Base-by-base conservation (phyloP, 2,113 vertebrate genomes). In the Amblyornis subalaris region DNA sequence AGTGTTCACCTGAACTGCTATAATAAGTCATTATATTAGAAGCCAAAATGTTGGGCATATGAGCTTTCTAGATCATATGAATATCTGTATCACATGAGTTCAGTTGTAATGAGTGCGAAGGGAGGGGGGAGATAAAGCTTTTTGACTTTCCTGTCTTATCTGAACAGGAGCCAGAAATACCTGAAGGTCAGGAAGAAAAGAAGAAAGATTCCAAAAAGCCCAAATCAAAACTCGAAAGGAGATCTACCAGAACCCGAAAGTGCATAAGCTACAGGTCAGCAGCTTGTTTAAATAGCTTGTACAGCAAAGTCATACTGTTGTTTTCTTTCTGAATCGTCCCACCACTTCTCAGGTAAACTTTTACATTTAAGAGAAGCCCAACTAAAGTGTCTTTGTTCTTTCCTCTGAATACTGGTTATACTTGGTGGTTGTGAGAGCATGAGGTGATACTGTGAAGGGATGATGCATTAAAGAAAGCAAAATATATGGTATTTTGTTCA, bases 261-360 rank as follows among this genome's bases (percentile, higher is more conserved):
- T 98, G 98, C 95, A 99, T 99, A 97, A 99, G 99, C 97, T 99
- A 99, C 97, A 99, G 99, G 99, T 99, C 96, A 91, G 94, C 83
- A 74, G 47, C 73, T 84, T 71, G 15, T 88, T 65, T 66, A 66
- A 87, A 69, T 17, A 66, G 33, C 40, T 95, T 33, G 45, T 62
- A 58, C 33, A 58, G 18, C 9, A 48, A 14, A 90, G 20, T 9
- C 23, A 13, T 20, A 8, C 38, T 31, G 28, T 38, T 5, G 3
- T 47, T 85, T 88, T 67, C 70, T 85, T 80, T 51, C 28, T 89
- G 33, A 18, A 17, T 47, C 40, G 47, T 20, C 38, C 15, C 29
- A 18, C 48, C 9, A 2, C 33, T 77, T 76, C 29, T 54, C 14
- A 14, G 9, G 20, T 51, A 11, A 15, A 3, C 15, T 28, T 50